Evolutionary conservation across 2,797 vertebrate genomes (phyloP), one percentile per base, ranked within the genome.

Genomic region (Sebastes trivittatus): DNA sequence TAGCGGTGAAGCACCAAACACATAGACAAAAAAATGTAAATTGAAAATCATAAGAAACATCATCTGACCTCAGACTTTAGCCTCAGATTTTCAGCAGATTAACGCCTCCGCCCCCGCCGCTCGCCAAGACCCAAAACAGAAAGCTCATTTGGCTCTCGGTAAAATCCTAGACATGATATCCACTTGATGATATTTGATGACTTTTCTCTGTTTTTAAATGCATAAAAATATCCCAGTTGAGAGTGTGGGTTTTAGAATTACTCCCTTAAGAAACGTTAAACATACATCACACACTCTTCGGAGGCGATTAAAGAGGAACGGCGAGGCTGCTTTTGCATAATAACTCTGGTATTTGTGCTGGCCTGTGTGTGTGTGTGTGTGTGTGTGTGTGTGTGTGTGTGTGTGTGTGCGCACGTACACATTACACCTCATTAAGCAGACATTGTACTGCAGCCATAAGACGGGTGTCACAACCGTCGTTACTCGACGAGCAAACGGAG

Each of bases 371-470:
- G 32, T 58, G 27, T 60, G 59, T 18, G n/a, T 54, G 27, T 68
- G 52, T 67, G 4, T 77, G 27, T 61, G 25, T 59, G 58, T 16
- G 13, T 56, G 27, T 32, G 42, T 38, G 62, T 54, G 27, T 63
- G 52, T 62, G 5, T 72, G 27, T 36, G 61, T 6, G 29, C 0
- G 29, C 1, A 29, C 8, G 18, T 49, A 49, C 46, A 49, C 63
- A 86, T 85, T 87, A 81, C 83, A 72, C 83, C 76, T 88, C 92
- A 91, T 94, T 91, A 92, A 77, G 83, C 75, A 77, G 80, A 88
- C 86, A 82, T 90, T 90, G 81, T 89, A 69, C 86, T 38, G 73
- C 65, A 68, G 86, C 88, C 86, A 69, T 74, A 86, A 83, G 84
- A 89, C 46, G 22, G 75, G 56, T 83, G 88, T 84, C 84, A 55